Conservation (phyloP, 2,797 vertebrate species). For the Leptatherina wallacei region DNA sequence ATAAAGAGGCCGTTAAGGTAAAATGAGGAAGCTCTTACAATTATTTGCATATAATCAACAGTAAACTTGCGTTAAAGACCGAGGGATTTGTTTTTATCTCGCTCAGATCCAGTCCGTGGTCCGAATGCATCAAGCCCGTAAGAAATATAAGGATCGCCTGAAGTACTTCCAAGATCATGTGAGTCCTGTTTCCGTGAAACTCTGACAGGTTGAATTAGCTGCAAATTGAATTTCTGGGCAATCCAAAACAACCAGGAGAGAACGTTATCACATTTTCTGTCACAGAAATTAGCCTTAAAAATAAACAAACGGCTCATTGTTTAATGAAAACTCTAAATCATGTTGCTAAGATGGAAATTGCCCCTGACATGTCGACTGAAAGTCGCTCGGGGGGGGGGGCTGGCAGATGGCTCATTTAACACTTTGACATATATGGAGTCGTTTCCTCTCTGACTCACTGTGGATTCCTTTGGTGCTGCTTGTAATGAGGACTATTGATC, state of each 20-base stretch:
- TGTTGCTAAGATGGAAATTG: neutral
- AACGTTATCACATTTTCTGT: conserved; percentile 11
- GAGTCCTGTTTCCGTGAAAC: conserved; percentile 60
- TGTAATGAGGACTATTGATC: conserved; percentile 44
- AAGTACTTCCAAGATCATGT: conserved; percentile 96
- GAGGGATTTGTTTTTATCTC: neutral
- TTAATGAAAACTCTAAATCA: conserved; percentile 50
- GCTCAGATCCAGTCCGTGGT: conserved; percentile 93
- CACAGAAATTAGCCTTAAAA: neutral
- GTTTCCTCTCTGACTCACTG: conserved; percentile 19
- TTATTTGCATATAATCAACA: neutral
- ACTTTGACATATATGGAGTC: conserved; percentile 29
- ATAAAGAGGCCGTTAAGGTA: conserved; percentile 92
- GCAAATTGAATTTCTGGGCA: neutral
- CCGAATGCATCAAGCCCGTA: conserved; percentile 95
- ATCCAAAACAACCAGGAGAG: neutral
- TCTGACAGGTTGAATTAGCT: neutral
- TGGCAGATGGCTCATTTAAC: conserved; percentile 43
- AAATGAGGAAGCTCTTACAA: rapidly evolving
- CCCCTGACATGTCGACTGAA: conserved; percentile 20
- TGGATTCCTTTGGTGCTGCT: conserved; percentile 16
- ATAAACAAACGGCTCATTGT: conserved; percentile 2
- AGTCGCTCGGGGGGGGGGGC: conserved; percentile 14
- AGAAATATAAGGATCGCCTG: conserved; percentile 91
- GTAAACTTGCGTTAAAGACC: neutral